Percentiles rank a stretch among this genome's conserved stretches.
Conservation (phyloP, 2,113 vertebrate genomes). For the Periophthalmus modestus region DNA sequence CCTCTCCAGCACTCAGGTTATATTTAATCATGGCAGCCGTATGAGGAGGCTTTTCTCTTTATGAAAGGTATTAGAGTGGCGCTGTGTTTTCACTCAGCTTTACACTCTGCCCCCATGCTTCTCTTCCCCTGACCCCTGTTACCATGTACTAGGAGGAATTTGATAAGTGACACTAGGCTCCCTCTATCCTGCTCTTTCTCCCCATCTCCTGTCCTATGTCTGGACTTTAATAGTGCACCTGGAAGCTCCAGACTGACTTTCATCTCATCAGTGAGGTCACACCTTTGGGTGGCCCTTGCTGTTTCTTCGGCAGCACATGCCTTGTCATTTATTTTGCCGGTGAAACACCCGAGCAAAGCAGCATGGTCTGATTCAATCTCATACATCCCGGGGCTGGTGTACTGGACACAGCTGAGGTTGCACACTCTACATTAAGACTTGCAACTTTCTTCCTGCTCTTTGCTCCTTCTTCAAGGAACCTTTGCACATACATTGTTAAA, state of each 20-base stretch:
- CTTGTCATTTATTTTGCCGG: conserved; percentile 70
- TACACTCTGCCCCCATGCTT: conserved; percentile 72
- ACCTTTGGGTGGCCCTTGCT: conserved; percentile 58
- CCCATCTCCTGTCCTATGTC: conserved; percentile 53
- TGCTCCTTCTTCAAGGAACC: conserved; percentile 44
- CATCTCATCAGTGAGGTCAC: conserved; percentile 72
- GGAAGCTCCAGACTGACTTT: conserved; percentile 64
- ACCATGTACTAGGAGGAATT: conserved; percentile 74
- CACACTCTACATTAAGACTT: conserved; percentile 45
- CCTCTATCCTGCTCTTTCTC: conserved; percentile 46
- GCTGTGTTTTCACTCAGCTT: conserved; percentile 75
- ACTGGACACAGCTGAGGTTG: conserved; percentile 40
- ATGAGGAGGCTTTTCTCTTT: conserved; percentile 76
- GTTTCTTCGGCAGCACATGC: conserved; percentile 40
- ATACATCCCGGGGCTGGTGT: conserved; percentile 55
- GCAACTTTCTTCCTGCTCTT: conserved; percentile 37
- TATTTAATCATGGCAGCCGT: conserved; percentile 72
- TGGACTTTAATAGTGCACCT: conserved; percentile 64
- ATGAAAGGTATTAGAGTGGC: conserved; percentile 78
- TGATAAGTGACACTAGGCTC: conserved; percentile 74
- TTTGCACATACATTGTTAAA: conserved; percentile 59
- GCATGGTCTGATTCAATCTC: conserved; percentile 66
- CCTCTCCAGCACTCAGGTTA: conserved; percentile 70
- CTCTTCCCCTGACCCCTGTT: conserved; percentile 73
- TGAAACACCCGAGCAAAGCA: conserved; percentile 37